Conservation (phyloP, 2,797 vertebrate genomes). For the Denticeps clupeoides region DNA sequence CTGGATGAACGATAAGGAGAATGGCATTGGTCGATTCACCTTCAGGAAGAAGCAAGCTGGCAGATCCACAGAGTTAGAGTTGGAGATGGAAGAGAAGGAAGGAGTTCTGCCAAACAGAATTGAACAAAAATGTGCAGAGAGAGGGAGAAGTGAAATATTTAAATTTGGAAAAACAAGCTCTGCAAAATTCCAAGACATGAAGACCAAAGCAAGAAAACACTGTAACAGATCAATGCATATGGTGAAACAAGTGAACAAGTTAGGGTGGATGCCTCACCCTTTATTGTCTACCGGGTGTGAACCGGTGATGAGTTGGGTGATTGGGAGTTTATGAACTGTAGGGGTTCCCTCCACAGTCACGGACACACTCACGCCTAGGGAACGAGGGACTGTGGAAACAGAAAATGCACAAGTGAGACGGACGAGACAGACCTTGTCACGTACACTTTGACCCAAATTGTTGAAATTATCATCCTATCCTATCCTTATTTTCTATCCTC, state of each 20-base stretch:
- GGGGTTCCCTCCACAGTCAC: slow-evolving; percentile 89
- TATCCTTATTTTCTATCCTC: too few relatives aligned
- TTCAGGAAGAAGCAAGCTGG: slow-evolving; percentile 97
- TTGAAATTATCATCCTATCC: too few relatives aligned
- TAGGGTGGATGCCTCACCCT: slow-evolving; percentile 58
- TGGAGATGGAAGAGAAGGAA: slow-evolving; percentile 87
- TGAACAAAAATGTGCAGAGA: too few relatives aligned
- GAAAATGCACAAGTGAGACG: neutral
- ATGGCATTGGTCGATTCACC: slow-evolving; percentile 86
- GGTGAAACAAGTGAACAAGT: too few relatives aligned
- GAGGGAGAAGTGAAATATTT: too few relatives aligned
- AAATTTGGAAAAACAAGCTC: too few relatives aligned
- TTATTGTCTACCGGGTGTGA: slow-evolving; percentile 95
- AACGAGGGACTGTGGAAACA: slow-evolving; percentile 65
- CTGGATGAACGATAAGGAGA: slow-evolving; percentile 85
- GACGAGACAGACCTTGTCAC: neutral
- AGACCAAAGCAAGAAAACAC: too few relatives aligned
- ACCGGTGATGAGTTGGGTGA: slow-evolving; percentile 90
- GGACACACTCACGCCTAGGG: slow-evolving; percentile 80
- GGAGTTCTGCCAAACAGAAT: slow-evolving; percentile 90
- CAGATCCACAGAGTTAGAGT: slow-evolving; percentile 95
- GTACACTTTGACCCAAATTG: too few relatives aligned
- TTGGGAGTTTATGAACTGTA: slow-evolving; percentile 85
- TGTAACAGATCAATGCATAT: too few relatives aligned
- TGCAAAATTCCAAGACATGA: too few relatives aligned